phyloP scores from a whole-genome alignment of 2,113 vertebrate genomes.

The Varanus salvator region DNA sequence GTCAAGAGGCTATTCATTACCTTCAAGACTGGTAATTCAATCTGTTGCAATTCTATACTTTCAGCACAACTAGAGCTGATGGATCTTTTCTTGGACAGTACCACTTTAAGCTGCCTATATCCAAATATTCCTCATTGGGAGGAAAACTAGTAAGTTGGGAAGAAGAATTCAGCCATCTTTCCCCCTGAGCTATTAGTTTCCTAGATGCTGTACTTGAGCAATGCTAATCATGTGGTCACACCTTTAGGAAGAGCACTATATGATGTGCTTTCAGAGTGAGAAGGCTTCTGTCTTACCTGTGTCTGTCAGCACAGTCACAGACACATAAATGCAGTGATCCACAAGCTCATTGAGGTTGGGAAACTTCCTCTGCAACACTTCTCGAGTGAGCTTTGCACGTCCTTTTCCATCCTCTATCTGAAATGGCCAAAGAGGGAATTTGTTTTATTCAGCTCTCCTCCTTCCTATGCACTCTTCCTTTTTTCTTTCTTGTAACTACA shows the following conservation, averaged over 20 bases:
- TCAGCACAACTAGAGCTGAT: too few relatives aligned
- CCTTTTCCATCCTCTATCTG: constrained; percentile 70
- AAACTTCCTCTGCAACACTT: constrained; percentile 61
- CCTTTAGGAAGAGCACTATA: too few relatives aligned
- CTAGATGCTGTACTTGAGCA: background rate
- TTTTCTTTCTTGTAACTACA: background rate
- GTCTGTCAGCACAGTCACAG: constrained; percentile 75
- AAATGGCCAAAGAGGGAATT: background rate
- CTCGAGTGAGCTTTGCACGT: constrained; percentile 44
- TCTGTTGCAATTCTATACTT: too few relatives aligned
- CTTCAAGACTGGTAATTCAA: too few relatives aligned
- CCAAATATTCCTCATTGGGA: too few relatives aligned
- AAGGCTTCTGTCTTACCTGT: constrained; percentile 66
- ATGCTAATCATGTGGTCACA: background rate
- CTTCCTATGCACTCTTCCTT: background rate
- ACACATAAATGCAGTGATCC: constrained; percentile 65
- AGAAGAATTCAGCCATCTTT: too few relatives aligned
- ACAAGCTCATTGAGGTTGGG: constrained; percentile 33
- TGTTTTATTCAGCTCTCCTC: background rate
- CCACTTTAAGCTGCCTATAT: too few relatives aligned
- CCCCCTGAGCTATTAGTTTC: background rate
- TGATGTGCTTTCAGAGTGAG: background rate
- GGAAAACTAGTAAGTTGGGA: too few relatives aligned
- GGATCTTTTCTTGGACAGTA: too few relatives aligned
- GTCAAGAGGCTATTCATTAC: too few relatives aligned